These are phyloP conservation scores for Kuschelorhynchus macadamiae DNA, from an alignment of 2,888 invertebrate species.

Conservation along the genomic window DNA sequence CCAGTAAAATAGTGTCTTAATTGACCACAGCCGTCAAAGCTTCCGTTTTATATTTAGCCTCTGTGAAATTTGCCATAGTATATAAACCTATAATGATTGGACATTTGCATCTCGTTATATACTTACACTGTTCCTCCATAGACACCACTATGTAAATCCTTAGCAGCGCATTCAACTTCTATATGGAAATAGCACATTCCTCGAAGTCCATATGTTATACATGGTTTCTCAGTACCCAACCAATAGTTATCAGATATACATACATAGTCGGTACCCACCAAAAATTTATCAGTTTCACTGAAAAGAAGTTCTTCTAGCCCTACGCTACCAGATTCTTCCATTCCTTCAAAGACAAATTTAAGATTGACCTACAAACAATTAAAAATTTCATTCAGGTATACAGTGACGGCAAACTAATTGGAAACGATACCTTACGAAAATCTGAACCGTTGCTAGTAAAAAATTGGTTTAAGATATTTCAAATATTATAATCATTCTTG, in stretches of 20 bases:
- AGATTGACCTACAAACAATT: constrained; percentile 72
- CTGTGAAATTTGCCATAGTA: no score
- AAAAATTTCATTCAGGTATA: background rate
- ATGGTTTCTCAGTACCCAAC: constrained; percentile 97
- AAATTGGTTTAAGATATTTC: no score
- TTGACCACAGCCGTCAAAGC: no score
- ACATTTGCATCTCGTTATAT: no score
- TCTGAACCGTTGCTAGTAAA: no score
- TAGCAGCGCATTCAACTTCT: constrained; percentile 89
- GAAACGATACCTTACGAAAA: no score
- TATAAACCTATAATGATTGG: no score
- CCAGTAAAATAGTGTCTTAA: no score
- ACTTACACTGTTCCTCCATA: constrained; percentile 94
- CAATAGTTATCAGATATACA: constrained; percentile 99
- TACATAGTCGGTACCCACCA: constrained; percentile 90
- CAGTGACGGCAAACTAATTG: no score
- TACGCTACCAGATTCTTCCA: constrained; percentile 98
- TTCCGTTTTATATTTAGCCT: no score
- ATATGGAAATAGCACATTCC: constrained; percentile 93
- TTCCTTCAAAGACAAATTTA: constrained; percentile 96
- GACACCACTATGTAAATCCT: constrained; percentile 96
- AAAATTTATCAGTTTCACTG: constrained; percentile 81
- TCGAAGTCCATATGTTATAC: constrained; percentile 95
- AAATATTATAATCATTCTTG: no score
- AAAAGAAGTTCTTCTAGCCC: constrained; percentile 91